Evolutionary conservation across 1,140 invertebrate genomes (phyloP).

Genomic region (Atta colombica): DNA sequence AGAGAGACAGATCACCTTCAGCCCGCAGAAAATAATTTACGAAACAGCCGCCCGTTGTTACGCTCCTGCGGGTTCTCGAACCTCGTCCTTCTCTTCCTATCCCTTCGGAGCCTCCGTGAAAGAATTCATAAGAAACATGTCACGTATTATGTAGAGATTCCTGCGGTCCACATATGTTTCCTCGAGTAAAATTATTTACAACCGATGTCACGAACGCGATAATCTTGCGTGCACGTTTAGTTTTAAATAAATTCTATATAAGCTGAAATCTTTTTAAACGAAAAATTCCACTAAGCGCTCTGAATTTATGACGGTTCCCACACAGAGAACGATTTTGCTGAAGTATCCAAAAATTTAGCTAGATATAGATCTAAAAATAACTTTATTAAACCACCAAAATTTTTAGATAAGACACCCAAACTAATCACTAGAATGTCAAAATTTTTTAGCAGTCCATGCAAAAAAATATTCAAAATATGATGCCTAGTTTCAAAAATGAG

Average conservation of each 20-base stretch:
- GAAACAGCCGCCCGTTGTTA: constrained; percentile 59
- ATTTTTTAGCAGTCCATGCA: too few relatives aligned
- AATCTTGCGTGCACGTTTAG: constrained; percentile 28
- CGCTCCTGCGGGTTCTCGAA: constrained; percentile 60
- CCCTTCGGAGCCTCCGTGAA: not conserved
- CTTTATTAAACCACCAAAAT: too few relatives aligned
- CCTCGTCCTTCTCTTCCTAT: not conserved
- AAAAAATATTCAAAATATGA: not conserved
- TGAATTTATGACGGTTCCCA: not conserved
- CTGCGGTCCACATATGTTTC: constrained; percentile 40
- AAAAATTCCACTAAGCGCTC: not conserved
- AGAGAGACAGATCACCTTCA: not conserved
- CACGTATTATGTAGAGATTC: constrained; percentile 37
- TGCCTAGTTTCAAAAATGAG: not conserved
- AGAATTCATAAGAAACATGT: constrained; percentile 61
- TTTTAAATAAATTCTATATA: constrained; percentile 11
- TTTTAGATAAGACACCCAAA: too few relatives aligned
- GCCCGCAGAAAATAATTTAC: constrained; percentile 73
- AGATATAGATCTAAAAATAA: too few relatives aligned
- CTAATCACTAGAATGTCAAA: too few relatives aligned
- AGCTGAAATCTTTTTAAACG: not conserved
- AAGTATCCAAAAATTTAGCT: too few relatives aligned
- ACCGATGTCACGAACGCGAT: constrained; percentile 1
- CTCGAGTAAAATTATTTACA: constrained; percentile 40
- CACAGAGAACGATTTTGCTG: too few relatives aligned